Percentiles rank a stretch among this genome's conserved stretches.
Evolutionary conservation across 2,888 invertebrate species (phyloP).

Genomic region (Pomacea canaliculata): DNA sequence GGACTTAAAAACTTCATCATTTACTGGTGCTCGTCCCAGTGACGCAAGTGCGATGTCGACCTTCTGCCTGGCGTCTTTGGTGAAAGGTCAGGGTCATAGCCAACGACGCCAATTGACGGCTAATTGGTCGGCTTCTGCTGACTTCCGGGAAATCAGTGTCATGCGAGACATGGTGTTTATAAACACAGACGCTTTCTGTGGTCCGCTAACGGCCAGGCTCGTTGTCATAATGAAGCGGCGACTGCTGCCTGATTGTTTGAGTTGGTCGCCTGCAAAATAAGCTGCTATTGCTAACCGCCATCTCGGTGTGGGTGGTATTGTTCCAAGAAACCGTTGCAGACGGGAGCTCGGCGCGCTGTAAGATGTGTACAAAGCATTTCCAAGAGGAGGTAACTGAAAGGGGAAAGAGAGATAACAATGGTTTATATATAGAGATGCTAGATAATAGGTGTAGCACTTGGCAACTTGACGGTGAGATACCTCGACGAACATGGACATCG

Average conservation of each 20-base stretch:
- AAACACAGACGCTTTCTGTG: neutral
- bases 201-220: neutral
- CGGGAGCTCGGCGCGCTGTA: neutral
- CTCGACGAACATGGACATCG: too few relatives aligned
- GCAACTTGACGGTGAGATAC: too few relatives aligned
- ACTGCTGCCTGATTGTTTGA: neutral
- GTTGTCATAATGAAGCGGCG: conserved; percentile 1
- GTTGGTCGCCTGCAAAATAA: conserved; percentile 7
- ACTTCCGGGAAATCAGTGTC: conserved; percentile 21
- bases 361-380: too few relatives aligned
- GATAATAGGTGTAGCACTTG: too few relatives aligned
- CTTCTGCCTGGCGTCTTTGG: too few relatives aligned
- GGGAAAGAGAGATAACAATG: too few relatives aligned
- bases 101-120: conserved; percentile 3
- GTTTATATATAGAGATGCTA: too few relatives aligned
- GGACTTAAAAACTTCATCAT: too few relatives aligned
- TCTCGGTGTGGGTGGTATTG: conserved; percentile 8
- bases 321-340: neutral
- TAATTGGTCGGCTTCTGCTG: conserved; percentile 8
- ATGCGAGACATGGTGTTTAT: conserved; percentile 13
- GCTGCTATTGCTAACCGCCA: conserved; percentile 1
- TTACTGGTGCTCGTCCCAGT: too few relatives aligned
- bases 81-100: conserved; percentile 5
- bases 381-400: too few relatives aligned
- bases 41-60: too few relatives aligned